Evolutionary conservation across 2,113 vertebrate genomes (phyloP).

Genomic region (Centropristis striata): DNA sequence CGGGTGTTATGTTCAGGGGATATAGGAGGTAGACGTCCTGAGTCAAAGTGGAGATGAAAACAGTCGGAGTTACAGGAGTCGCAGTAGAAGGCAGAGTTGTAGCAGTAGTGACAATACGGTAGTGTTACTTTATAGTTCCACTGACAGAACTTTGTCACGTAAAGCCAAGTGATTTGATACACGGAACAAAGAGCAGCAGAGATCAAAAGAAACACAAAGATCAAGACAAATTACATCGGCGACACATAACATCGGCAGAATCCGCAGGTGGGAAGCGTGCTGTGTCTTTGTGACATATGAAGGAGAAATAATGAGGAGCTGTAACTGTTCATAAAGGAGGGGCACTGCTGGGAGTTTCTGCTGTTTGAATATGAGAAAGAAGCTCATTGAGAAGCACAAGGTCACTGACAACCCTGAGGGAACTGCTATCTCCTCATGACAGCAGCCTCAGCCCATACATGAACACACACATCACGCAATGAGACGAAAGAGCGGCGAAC

Average conservation of each 20-base stretch:
- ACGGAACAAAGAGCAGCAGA: constrained; percentile 4
- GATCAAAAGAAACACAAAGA: constrained; percentile 36
- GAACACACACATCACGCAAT: neutral
- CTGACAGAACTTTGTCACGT: constrained; percentile 15
- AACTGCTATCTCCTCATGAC: constrained; percentile 52
- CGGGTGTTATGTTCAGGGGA: neutral
- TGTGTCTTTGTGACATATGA: constrained; percentile 4
- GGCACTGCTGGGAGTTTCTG: constrained; percentile 11
- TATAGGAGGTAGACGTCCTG: neutral
- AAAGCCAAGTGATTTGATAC: neutral
- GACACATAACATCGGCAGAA: neutral
- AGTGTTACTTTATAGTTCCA: constrained; percentile 5
- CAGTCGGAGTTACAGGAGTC: neutral
- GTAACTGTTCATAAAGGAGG: constrained; percentile 1
- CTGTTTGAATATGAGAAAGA: constrained; percentile 36
- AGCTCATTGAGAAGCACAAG: constrained; percentile 55
- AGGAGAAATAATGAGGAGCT: constrained; percentile 38
- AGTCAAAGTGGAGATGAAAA: neutral
- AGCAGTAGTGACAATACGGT: neutral
- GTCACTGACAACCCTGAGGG: constrained; percentile 47
- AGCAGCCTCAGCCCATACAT: constrained; percentile 21
- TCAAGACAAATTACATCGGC: constrained; percentile 30
- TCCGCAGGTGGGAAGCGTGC: constrained; percentile 22
- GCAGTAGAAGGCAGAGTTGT: neutral
- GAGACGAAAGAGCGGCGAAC: constrained; percentile 11